A percentile compares a stretch with the other conserved stretches of the same genome.
Conservation (phyloP, 2,888 invertebrate species). For the Callinectes sapidus region DNA sequence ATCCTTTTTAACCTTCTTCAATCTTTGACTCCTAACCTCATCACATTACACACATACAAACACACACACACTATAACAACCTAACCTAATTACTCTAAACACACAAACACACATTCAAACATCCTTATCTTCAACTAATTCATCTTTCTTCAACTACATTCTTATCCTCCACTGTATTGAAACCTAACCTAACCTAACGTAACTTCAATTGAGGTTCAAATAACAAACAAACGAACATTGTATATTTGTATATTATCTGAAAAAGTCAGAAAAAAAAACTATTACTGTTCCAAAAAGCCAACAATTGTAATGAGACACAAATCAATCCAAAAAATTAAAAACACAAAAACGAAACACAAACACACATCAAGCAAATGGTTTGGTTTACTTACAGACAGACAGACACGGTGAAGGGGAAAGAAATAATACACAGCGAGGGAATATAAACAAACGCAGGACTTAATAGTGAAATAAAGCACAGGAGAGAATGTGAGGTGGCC, state of each 20-base stretch:
- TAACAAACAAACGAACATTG: constrained; percentile 15
- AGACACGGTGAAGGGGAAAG: background rate
- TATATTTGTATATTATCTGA: constrained; percentile 28
- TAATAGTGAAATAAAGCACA: too few species aligned
- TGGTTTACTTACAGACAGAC: background rate
- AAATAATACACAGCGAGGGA: background rate
- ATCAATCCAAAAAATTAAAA: background rate
- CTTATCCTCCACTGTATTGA: too few species aligned
- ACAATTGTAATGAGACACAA: background rate
- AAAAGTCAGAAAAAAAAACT: background rate
- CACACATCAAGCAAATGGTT: background rate
- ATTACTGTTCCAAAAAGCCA: background rate
- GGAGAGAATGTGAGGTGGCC: too few species aligned
- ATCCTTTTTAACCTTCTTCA: too few species aligned
- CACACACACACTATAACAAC: too few species aligned
- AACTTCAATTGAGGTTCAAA: background rate
- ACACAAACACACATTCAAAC: too few species aligned
- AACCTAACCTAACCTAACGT: too few species aligned
- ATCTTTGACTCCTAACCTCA: too few species aligned
- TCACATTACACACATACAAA: too few species aligned
- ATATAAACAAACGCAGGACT: background rate
- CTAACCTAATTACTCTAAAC: too few species aligned
- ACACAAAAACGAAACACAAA: background rate
- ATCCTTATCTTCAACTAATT: too few species aligned
- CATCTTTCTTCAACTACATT: too few species aligned